Conservation (phyloP, 2,888 invertebrate genomes). For the Aphidoletes aphidimyza region DNA sequence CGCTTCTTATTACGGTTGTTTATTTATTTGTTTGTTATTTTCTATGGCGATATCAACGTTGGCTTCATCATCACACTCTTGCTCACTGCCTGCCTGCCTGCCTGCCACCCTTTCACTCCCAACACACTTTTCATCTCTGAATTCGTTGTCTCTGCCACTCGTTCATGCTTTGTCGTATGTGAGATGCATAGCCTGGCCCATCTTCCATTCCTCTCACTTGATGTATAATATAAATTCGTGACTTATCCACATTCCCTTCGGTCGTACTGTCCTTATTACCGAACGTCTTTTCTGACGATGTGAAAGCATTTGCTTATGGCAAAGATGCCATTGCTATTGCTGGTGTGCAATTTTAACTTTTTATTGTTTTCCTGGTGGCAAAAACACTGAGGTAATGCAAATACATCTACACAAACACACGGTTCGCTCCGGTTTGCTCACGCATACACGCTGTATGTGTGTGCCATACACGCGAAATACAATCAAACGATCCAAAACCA, state of each 20-base stretch:
- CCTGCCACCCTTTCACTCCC: background rate
- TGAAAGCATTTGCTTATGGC: conserved; percentile 22
- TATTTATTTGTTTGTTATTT: conserved; percentile 51
- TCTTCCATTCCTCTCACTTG: background rate
- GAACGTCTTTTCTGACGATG: conserved; percentile 4
- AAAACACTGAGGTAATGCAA: conserved; percentile 18
- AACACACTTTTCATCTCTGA: background rate
- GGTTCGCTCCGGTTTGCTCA: too few species aligned
- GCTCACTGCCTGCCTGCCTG: background rate
- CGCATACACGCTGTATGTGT: background rate
- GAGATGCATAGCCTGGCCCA: too few species aligned
- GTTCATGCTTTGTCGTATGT: background rate
- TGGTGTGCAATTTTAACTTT: conserved; percentile 44
- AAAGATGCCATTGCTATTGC: conserved; percentile 31
- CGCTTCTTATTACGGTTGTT: conserved; percentile 51
- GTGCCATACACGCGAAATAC: background rate
- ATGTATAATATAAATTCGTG: conserved; percentile 50
- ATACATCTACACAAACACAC: background rate
- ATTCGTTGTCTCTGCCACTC: background rate
- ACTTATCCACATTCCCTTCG: conserved; percentile 38
- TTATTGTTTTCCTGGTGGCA: conserved; percentile 52
- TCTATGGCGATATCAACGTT: conserved; percentile 22
- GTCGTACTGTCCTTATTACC: conserved; percentile 43
- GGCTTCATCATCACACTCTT: background rate
- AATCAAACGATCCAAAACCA: background rate